Evolutionary conservation across 2,113 vertebrate species (phyloP), one percentile per base, ranked within the genome.

Genomic region (Phasianus colchicus): DNA sequence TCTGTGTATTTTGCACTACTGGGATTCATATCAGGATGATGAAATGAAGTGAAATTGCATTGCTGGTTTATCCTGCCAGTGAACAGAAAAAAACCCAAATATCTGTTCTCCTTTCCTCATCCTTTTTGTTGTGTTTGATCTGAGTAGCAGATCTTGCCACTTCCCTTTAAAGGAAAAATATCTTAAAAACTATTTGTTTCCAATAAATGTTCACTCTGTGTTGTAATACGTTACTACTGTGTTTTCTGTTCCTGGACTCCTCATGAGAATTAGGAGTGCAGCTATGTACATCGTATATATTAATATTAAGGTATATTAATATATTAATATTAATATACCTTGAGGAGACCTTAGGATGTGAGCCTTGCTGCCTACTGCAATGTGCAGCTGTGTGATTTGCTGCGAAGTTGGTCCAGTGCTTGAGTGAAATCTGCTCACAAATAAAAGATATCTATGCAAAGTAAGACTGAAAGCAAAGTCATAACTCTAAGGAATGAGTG

Each of bases 1-100:
- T 57, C 15, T 70, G n/a, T 74, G n/a, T 7, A 24, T 86, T 30
- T 83, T 22, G 9, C 18, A 4, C 20, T 86, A 63, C 6, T 19
- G 13, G 27, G 11, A 38, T 74, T 92, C 2, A 2, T 86, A 74
- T 24, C 64, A 90, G 45, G n/a, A 54, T n/a, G 66, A 80, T 34
- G 48, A 92, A 86, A 88, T 63, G 5, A 80, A 92, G 45, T 21
- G 74, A n/a, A 88, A 86, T 86, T 42, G 4, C 24, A 32, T 45
- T 74, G 18, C 20, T 77, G 60, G 24, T 36, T 83, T 55, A 74
- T n/a, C 55, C 10, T 66, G 21, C 20, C 22, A 43, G 13, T 21
- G 20, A 78, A n/a, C 13, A 86, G 66, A 50, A 70, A 90, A 60
- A 3, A 4, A 48, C 12, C 10, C 4, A 89, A 87, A 63, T 13